Evolutionary conservation across 2,888 invertebrate genomes (phyloP), one percentile per base, ranked within the genome.

Genomic region (Pyrochroa serraticornis): DNA sequence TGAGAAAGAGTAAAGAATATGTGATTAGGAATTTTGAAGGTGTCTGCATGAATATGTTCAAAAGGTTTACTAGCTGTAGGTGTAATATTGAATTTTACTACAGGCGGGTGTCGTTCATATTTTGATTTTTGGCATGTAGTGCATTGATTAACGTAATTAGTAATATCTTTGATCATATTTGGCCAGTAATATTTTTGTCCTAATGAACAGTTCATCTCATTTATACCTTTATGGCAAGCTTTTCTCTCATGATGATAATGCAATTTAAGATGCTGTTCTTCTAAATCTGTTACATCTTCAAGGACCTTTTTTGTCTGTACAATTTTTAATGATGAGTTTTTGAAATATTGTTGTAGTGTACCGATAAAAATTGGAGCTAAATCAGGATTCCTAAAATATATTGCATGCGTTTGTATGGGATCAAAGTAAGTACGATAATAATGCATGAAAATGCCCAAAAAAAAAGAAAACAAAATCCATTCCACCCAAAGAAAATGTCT

Each of bases 31-130:
- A 60, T 56, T 35, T 44, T 41, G 7, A 60, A 52, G 6, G 32
- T 38, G 39, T 62, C 56, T 13, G 33, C 10, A 43, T 62, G 55
- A 35, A 60, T 43, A 14, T 46, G 46, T 49, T 62, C 50, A 13
- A 62, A 60, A 10, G 60, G 62, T 57, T 41, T 36, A 14, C 34
- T 22, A 22, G 43, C 14, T 14, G 56, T 60, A 38, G 51, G 52
- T n/a, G 56, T 62, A 2, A 62, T n/a, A 7, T 42, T 48, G 44
- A 60, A 60, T 36, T 60, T 51, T 9, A 57, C 7, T 13, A 42
- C 42, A 22, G 22, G 22, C 8, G 57, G 52, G 9, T 60, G 39
- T 9, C 51, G 32, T 8, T 60, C 46, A 33, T 52, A 52, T 47
- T 58, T 56, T 22, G 31, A 30, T 31, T 7, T 41, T 34, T 46